A percentile compares a stretch with the other conserved stretches of the same genome.
phyloP scores from a whole-genome alignment of 2,113 vertebrate species.

The Manacus vitellinus region DNA sequence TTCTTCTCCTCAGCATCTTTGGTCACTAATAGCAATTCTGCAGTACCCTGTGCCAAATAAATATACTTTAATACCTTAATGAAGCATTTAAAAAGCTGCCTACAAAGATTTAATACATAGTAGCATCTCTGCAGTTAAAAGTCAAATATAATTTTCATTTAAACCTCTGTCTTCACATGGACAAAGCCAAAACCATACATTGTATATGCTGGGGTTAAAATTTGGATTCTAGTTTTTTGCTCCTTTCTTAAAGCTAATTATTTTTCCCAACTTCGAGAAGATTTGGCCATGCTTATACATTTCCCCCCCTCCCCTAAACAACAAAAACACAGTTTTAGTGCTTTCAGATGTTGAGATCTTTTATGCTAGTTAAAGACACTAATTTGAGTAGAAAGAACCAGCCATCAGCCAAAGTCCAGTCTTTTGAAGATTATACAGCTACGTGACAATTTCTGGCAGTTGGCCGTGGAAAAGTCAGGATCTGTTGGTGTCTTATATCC shows the following conservation, averaged over 20 bases:
- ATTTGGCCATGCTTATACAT: not conserved
- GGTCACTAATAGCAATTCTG: conserved; percentile 43
- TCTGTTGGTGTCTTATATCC: conserved; percentile 42
- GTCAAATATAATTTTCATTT: conserved; percentile 33
- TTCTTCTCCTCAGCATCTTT: conserved; percentile 42
- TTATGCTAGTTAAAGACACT: conserved; percentile 34
- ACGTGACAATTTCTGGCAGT: conserved; percentile 60
- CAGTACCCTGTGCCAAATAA: conserved; percentile 52
- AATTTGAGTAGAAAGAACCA: conserved; percentile 35
- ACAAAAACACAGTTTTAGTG: conserved; percentile 54
- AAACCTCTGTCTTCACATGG: not conserved
- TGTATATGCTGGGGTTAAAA: not conserved
- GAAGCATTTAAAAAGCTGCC: conserved; percentile 65
- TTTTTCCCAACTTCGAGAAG: conserved; percentile 15
- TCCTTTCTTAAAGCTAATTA: not conserved
- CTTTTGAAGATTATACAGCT: conserved; percentile 64
- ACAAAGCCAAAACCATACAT: not conserved
- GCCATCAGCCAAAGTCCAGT: conserved; percentile 42
- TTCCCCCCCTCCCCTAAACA: not conserved
- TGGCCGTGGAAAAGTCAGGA: conserved; percentile 37
- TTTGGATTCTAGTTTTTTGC: not conserved
- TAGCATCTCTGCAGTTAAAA: conserved; percentile 34
- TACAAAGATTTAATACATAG: conserved; percentile 30
- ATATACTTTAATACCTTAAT: conserved; percentile 59
- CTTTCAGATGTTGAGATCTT: conserved; percentile 59